Evolutionary conservation across 2,797 vertebrate species (phyloP).

Genomic region (Phalloptychus januarius): DNA sequence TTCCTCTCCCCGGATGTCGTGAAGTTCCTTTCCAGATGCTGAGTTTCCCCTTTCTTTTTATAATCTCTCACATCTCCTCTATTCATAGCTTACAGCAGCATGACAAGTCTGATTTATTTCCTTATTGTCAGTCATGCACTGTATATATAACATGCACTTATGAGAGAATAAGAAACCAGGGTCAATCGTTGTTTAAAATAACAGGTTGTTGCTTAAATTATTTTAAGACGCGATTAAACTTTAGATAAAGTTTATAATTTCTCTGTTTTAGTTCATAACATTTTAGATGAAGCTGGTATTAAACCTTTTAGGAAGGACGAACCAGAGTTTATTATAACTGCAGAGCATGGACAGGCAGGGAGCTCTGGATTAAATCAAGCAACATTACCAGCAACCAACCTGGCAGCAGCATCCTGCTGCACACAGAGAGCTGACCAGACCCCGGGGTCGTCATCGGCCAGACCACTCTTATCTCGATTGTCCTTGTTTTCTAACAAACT

Average conservation of each 20-base stretch:
- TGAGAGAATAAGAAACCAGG: neutral
- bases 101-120: conserved; percentile 4
- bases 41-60: conserved; percentile 44
- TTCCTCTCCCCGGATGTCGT: conserved; percentile 52
- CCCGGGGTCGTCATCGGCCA: conserved; percentile 17
- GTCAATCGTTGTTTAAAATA: neutral
- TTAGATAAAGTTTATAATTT: neutral
- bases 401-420: conserved; percentile 59
- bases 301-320: conserved; percentile 41
- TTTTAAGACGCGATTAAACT: conserved; percentile 35
- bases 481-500: conserved; percentile 21
- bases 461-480: conserved; percentile 9
- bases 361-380: conserved; percentile 71
- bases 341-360: conserved; percentile 37
- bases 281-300: conserved; percentile 51
- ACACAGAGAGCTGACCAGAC: conserved; percentile 40
- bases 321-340: conserved; percentile 55
- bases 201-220: conserved; percentile 1
- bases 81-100: neutral
- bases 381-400: conserved; percentile 61
- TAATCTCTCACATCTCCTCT: conserved; percentile 6
- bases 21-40: conserved; percentile 71
- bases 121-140: neutral
- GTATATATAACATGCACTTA: neutral
- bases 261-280: conserved; percentile 9